Percentiles rank a stretch among this genome's conserved stretches.
These are phyloP conservation scores for Neoascia interrupta DNA, from an alignment of 2,888 invertebrate species.

Conservation along the genomic window DNA sequence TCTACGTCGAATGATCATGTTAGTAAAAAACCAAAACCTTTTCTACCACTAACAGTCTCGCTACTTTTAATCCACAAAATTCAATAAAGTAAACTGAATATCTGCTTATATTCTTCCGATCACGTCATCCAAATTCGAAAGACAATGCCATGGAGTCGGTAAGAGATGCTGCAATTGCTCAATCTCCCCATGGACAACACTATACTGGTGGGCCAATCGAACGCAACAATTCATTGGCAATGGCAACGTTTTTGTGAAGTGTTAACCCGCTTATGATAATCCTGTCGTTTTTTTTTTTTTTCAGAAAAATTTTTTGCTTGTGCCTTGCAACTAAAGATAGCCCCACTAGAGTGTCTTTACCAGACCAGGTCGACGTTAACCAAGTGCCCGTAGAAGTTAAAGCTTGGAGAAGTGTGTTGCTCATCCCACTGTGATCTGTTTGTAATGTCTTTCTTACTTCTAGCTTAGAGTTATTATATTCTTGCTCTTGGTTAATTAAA, in stretches of 20 bases:
- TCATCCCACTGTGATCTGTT: constrained; percentile 17
- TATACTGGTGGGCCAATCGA: constrained; percentile 37
- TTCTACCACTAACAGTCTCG: no score
- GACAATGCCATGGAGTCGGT: constrained; percentile 9
- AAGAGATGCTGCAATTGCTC: constrained; percentile 48
- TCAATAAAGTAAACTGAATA: no score
- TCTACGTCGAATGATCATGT: no score
- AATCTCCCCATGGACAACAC: constrained; percentile 40
- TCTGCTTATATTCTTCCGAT: no score
- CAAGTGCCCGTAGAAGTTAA: constrained; percentile 39
- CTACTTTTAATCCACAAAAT: no score
- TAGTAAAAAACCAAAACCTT: no score
- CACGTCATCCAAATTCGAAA: constrained; percentile 21
- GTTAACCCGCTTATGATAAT: constrained; percentile 46
- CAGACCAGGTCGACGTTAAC: constrained; percentile 37
- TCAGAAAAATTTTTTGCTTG: no score
- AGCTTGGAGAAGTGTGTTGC: no score
- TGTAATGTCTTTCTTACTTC: constrained; percentile 4
- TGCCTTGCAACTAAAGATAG: constrained; percentile 8
- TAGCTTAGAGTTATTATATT: background rate
- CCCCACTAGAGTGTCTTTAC: constrained; percentile 41
- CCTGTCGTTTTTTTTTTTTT: background rate
- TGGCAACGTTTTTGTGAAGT: no score
- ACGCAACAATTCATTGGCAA: constrained; percentile 1
- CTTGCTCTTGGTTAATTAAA: constrained; percentile 61